phyloP scores from a whole-genome alignment of 2,113 vertebrate species.

The Euleptes europaea region DNA sequence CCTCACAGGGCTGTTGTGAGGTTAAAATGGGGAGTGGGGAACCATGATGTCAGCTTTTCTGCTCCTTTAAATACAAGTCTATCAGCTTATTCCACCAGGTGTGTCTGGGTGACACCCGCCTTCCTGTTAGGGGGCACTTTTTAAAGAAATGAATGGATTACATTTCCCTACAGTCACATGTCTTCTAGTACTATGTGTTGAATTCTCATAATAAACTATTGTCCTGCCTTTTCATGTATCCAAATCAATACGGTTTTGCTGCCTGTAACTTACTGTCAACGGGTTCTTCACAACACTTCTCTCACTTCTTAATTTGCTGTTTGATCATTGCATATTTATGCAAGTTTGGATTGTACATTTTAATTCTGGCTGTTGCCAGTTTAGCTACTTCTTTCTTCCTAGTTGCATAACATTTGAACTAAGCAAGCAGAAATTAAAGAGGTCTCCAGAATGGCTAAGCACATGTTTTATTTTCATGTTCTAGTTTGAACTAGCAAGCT shows the following conservation, averaged over 20 bases:
- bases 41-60: not conserved
- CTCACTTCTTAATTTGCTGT: not conserved
- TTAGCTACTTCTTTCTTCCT: not conserved
- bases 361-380: not conserved
- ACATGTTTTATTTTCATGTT: not conserved
- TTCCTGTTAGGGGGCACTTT: not conserved
- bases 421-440: constrained; percentile 8
- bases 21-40: no score
- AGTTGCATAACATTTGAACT: not conserved
- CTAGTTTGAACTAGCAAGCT: not conserved
- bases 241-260: not conserved
- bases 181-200: not conserved
- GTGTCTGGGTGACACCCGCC: not conserved
- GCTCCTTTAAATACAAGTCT: not conserved
- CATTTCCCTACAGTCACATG: not conserved
- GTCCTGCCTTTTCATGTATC: not conserved
- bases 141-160: not conserved
- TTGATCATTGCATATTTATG: not conserved
- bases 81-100: not conserved
- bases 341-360: not conserved
- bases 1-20: no score
- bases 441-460: not conserved
- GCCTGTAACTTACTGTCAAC: not conserved
- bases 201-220: not conserved
- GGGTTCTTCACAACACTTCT: not conserved